Evolutionary conservation across 1,140 invertebrate species (phyloP), one percentile per base, ranked within the genome.

Genomic region (Tribolium castaneum): DNA sequence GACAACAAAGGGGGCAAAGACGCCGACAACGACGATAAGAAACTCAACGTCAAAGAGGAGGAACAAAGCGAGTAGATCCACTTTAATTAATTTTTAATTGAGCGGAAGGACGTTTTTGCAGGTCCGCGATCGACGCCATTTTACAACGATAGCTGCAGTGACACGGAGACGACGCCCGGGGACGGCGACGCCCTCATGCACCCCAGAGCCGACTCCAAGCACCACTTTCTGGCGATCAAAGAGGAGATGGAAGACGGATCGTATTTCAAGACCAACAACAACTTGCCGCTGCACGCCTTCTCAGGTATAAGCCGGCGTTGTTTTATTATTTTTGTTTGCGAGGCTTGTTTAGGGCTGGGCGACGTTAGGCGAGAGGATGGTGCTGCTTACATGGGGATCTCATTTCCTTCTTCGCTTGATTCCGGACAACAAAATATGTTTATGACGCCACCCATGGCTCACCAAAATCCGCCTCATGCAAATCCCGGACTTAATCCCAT

Each of bases 1-100:
- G 89, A 90, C 16, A 85, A 85, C 22, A 87, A 88, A 75, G 88
- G 86, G 35, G 85, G 85, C 22, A 86, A 87, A 52, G 89, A 89
- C 54, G 76, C 84, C 4, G 87, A 89, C 62, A 82, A 76, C 52
- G 88, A 89, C 25, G 89, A 89, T 76, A 88, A 87, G 30, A 87
- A 87, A 74, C 79, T 86, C 1, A 90, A 87, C 82, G 88, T 90
- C 30, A 90, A 90, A 83, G 89, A 91, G 80, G 90, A 91, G 80
- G 88, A 89, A 83, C 89, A 90, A 78, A 91, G 90, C 88, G 86
- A 89, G 87, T 80, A 66, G 10, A 34, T 30, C 12, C 71, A 30
- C 39, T 54, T 59, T 76, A 71, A 76, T 72, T 78, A 56, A 76
- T 75, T 62, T 74, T 49, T 78, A 78, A 78, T 78, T 72, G 74